Evolutionary conservation across 2,113 vertebrate genomes (phyloP), one percentile per base, ranked within the genome.

Genomic region (Haplochromis burtoni): DNA sequence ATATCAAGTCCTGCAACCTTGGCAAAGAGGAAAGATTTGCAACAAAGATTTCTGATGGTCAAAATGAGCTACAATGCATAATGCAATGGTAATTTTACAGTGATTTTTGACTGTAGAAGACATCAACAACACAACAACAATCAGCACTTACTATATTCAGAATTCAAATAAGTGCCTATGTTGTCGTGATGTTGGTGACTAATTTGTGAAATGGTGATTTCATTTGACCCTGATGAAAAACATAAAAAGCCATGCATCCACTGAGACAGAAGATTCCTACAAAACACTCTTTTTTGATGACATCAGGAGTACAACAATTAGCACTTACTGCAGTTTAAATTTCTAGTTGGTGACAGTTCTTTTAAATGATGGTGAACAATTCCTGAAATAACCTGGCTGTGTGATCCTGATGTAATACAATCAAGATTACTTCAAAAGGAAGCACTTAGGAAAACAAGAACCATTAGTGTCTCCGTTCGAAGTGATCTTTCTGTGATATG

Each of bases 1-100:
- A 0, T 2, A 45, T 49, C 45, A 49, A 4, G 7, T 49, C 0
- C 0, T 0, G 16, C 16, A 49, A 49, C 45, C 16, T 8, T 17
- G 17, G 8, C 2, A 19, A 17, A 4, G 4, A 57, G 24, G 54
- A 57, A 26, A 29, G 0, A 8, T 26, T 29, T 7, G 1, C 12
- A 57, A 4, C 2, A 57, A 0, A 16, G 2, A 9, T 0, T 13
- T 8, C 53, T 4, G 21, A 4, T 4, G 10, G 53, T 13, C 10
- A 55, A 24, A 24, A 7, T 7, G 2, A 26, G 6, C 1, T 19
- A 19, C 16, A 59, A 59, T 14, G 3, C 24, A 14, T 4, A 21
- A 6, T 26, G 11, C 2, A 13, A 26, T 2, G 33, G 5, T 29
- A 6, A 13, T 29, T 16, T 5, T 57, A 13, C 1, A 12, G 2